Conservation (phyloP, 1,140 invertebrate species). For the Oryzaephilus surinamensis region DNA sequence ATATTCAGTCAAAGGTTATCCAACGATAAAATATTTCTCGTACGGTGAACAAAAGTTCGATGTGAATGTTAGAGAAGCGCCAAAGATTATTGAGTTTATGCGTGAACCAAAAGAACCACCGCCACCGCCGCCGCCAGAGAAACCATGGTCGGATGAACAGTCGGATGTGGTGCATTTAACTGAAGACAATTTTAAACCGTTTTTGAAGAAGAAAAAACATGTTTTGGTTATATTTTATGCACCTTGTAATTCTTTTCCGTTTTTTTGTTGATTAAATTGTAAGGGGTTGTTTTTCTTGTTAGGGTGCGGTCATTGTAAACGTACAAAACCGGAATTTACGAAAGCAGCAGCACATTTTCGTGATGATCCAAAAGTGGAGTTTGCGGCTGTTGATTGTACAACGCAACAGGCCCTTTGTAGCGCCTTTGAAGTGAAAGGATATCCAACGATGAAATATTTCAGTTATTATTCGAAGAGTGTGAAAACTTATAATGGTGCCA, state of each 20-base stretch:
- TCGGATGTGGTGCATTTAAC: constrained; percentile 66
- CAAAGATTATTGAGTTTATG: constrained; percentile 74
- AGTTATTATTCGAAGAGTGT: constrained; percentile 66
- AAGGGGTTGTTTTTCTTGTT: constrained; percentile 23
- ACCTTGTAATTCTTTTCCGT: constrained; percentile 49
- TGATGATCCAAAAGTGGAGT: constrained; percentile 60
- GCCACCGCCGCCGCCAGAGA: constrained; percentile 68
- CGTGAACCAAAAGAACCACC: constrained; percentile 71
- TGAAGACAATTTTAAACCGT: constrained; percentile 56
- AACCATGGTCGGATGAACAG: constrained; percentile 64
- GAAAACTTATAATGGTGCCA: constrained; percentile 57
- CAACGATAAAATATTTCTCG: constrained; percentile 71
- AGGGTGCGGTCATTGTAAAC: constrained; percentile 91
- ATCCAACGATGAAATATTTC: constrained; percentile 82
- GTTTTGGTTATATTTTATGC: constrained; percentile 85
- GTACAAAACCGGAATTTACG: constrained; percentile 74
- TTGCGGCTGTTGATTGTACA: constrained; percentile 80
- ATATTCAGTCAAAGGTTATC: constrained; percentile 71
- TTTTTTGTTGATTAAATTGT: constrained; percentile 1
- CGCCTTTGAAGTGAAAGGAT: constrained; percentile 64
- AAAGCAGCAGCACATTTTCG: constrained; percentile 63
- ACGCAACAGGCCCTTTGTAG: constrained; percentile 51
- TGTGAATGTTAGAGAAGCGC: constrained; percentile 59
- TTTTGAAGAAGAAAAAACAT: constrained; percentile 64
- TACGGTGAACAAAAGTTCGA: constrained; percentile 70